Evolutionary conservation across 2,797 vertebrate species (phyloP), one percentile per base, ranked within the genome.

Genomic region (Pachyuromys duprasi): DNA sequence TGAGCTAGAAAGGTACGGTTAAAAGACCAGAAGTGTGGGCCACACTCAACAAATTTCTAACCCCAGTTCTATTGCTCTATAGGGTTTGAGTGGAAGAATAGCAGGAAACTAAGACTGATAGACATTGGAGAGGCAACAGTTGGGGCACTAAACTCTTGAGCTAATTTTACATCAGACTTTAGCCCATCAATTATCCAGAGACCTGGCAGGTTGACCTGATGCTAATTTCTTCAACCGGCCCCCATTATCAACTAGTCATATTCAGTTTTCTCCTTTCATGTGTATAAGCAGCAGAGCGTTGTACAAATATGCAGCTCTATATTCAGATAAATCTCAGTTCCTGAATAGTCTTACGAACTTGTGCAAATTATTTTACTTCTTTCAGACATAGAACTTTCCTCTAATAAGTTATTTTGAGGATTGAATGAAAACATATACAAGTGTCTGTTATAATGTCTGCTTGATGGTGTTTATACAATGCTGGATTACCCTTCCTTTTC

Each of bases 1-100:
- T 96, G 75, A 97, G 42, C 74, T 90, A 26, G 60, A 95, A 91
- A 95, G 14, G 20, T 95, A 53, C 53, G n/a, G 9, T 22, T 95
- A 67, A 91, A 93, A 84, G n/a, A 18, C 33, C 15, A 67, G 60
- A 95, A 69, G 74, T 76, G 72, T 18, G 2, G 60, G 39, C 14
- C 0, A 62, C 12, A 14, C 36, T 70, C 45, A 76, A 57, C 28
- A 8, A 96, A 84, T 84, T 72, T 42, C 24, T 14, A 45, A 86
- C 7, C 33, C 11, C 22, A 90, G 14, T 91, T 62, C 45, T 87
- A 28, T 45, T 84, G 28, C 70, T 83, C 14, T 74, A n/a, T 84
- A 62, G 5, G 17, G n/a, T 62, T 55, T 17, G 9, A 13, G 26
- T 36, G 31, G 60, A 89, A 57, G 3, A 87, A 53, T 8, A 94